These are phyloP conservation scores for Eira barbara DNA, from an alignment of 2,113 vertebrate genomes.

Conservation along the genomic window DNA sequence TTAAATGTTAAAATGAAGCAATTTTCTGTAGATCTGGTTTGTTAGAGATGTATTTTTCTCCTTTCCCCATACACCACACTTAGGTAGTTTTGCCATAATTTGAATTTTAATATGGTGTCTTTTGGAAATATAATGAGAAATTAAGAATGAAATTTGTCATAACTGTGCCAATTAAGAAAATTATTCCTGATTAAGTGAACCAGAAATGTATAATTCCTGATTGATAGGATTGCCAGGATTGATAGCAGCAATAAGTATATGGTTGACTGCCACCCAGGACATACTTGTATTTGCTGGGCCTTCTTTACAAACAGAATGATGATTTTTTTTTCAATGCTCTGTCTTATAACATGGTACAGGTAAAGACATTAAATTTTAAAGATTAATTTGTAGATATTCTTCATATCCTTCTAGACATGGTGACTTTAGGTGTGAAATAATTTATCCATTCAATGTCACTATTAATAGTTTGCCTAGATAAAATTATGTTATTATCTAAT, in stretches of 20 bases:
- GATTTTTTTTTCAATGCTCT: background rate
- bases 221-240: background rate
- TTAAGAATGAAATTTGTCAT: conserved; percentile 42
- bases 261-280: background rate
- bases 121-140: background rate
- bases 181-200: background rate
- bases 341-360: background rate
- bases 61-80: background rate
- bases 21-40: background rate
- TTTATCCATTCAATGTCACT: conserved; percentile 44
- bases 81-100: background rate
- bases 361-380: background rate
- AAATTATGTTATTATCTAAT: conserved; percentile 56
- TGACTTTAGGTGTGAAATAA: conserved; percentile 51
- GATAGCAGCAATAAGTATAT: background rate
- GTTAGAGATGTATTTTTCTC: background rate
- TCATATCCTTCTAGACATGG: conserved; percentile 25
- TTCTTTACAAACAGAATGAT: conserved; percentile 6
- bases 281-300: background rate
- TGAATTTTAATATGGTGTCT: conserved; percentile 36
- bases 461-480: conserved; percentile 44
- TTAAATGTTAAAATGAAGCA: background rate
- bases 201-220: background rate
- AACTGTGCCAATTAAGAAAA: background rate
- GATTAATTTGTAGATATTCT: conserved; percentile 43